Conservation (phyloP, 1,140 invertebrate species). For the Belonocnema kinseyi region DNA sequence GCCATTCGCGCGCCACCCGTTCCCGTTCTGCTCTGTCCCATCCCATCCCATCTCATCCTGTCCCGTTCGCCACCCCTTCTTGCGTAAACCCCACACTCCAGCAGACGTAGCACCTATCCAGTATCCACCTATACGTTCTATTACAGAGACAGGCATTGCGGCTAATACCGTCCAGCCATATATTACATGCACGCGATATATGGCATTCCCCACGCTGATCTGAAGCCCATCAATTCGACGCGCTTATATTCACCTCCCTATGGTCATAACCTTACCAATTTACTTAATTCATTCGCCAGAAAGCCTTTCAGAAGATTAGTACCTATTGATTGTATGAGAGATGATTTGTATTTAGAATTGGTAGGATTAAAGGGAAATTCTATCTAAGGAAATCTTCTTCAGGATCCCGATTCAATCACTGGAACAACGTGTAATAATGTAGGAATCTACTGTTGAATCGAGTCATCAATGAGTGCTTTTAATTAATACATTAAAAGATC, state of each 20-base stretch:
- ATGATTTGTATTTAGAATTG: too few relatives aligned
- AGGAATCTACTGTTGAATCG: too few relatives aligned
- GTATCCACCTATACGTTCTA: slow-evolving; percentile 58
- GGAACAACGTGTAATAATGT: too few relatives aligned
- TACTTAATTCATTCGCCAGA: too few relatives aligned
- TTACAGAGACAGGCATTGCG: slow-evolving; percentile 67
- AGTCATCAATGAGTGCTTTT: too few relatives aligned
- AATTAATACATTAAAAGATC: too few relatives aligned
- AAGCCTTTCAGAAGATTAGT: too few relatives aligned
- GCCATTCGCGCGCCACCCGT: slow-evolving; percentile 63
- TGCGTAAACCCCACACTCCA: slow-evolving; percentile 34
- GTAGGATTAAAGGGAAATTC: too few relatives aligned
- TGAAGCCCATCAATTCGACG: slow-evolving; percentile 8
- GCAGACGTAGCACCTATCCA: slow-evolving; percentile 32
- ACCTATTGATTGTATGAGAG: too few relatives aligned
- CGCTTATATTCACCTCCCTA: not conserved
- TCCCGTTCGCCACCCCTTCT: slow-evolving; percentile 35
- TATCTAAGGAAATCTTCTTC: too few relatives aligned
- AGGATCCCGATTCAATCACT: too few relatives aligned
- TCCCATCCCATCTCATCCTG: slow-evolving; percentile 20
- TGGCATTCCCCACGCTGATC: slow-evolving; percentile 36
- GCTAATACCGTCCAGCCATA: slow-evolving; percentile 70
- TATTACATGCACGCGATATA: slow-evolving; percentile 69
- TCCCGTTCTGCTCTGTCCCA: slow-evolving; percentile 13
- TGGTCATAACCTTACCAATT: too few relatives aligned